Conservation (phyloP, 2,113 vertebrate genomes). For the Channa argus region DNA sequence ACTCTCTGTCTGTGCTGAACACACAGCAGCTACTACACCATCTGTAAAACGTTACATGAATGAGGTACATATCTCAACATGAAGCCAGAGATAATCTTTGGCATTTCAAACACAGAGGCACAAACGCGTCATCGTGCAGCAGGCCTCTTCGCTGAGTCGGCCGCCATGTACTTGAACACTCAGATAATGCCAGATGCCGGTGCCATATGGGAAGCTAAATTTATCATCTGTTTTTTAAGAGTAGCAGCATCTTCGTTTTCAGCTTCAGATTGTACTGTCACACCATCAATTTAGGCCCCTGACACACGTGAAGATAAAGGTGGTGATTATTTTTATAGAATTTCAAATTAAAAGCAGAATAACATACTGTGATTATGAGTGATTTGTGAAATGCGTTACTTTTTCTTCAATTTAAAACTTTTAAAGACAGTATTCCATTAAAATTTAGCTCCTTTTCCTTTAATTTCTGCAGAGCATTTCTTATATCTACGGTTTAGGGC, state of each 20-base stretch:
- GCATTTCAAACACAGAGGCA: constrained; percentile 67
- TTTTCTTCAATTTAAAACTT: constrained; percentile 11
- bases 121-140: constrained; percentile 42
- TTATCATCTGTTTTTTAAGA: constrained; percentile 71
- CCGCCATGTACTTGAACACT: constrained; percentile 38
- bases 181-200: constrained; percentile 58
- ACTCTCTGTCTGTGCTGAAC: constrained; percentile 18
- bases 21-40: constrained; percentile 67
- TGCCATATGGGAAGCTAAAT: constrained; percentile 69
- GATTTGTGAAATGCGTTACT: constrained; percentile 10
- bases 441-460: background rate
- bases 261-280: constrained; percentile 50
- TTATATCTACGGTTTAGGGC: constrained; percentile 43
- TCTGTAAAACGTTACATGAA: constrained; percentile 75
- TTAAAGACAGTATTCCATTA: background rate
- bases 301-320: constrained; percentile 52
- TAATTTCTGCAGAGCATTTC: constrained; percentile 20
- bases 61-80: constrained; percentile 66
- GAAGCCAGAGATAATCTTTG: constrained; percentile 65
- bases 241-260: constrained; percentile 39
- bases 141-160: constrained; percentile 45
- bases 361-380: constrained; percentile 4
- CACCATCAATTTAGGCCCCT: constrained; percentile 35
- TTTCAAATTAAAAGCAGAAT: constrained; percentile 32
- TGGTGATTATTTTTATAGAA: constrained; percentile 47